phyloP scores from a whole-genome alignment of 2,797 vertebrate species.

The Chelonia mydas region DNA sequence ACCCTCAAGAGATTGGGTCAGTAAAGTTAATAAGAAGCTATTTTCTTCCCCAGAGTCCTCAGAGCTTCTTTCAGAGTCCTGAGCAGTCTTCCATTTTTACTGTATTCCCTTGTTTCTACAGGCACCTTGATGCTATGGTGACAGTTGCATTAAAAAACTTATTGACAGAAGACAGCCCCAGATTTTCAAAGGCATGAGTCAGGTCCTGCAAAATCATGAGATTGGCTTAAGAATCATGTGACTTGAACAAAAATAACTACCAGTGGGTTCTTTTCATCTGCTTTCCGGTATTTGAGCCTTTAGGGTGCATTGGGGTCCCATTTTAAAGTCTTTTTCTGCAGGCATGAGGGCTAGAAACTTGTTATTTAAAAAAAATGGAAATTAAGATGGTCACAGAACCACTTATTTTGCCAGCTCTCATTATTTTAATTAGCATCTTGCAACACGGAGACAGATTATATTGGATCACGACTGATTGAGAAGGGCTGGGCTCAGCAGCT shows the following conservation, averaged over 20 bases:
- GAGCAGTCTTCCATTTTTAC: background rate
- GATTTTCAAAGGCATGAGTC: background rate
- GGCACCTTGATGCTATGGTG: background rate
- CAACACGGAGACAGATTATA: background rate
- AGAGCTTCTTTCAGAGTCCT: background rate
- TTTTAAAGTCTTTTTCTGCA: background rate
- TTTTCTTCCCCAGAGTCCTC: slow-evolving; percentile 14
- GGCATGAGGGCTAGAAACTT: background rate
- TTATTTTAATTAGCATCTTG: background rate
- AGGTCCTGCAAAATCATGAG: background rate
- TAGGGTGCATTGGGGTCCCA: background rate
- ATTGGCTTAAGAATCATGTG: background rate
- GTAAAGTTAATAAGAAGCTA: background rate
- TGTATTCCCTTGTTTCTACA: background rate
- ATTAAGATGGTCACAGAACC: background rate
- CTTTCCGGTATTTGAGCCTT: background rate
- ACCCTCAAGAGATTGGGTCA: background rate
- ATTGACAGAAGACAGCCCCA: background rate
- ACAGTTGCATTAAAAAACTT: background rate
- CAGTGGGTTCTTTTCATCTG: background rate
- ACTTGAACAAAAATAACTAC: background rate
- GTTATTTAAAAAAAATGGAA: background rate
- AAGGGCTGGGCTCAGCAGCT: accelerated
- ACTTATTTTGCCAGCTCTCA: background rate
- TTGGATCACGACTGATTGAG: background rate